Evolutionary conservation across 2,888 invertebrate genomes (phyloP), one percentile per base, ranked within the genome.

Genomic region (Pogonocherus hispidulus): DNA sequence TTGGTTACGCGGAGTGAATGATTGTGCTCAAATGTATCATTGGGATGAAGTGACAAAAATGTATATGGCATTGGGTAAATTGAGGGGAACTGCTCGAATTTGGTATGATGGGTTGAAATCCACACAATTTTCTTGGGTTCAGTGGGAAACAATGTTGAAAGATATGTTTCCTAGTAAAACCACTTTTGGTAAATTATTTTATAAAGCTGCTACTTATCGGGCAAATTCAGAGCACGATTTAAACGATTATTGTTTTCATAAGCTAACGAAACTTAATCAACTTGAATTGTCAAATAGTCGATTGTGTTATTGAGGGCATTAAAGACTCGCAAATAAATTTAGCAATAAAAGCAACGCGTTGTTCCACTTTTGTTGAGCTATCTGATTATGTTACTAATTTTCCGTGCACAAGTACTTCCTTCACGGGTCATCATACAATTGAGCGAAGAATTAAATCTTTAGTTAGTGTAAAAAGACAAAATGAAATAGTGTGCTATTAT

Each of bases 121-220:
- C 8, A 41, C 22, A 3, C 19, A 35, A 4, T 60, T 49, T 49
- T 23, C 47, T 16, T 60, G 59, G 59, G 19, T 9, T 49, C 19
- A 60, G 16, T 60, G 47, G 59, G 47, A 60, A 35, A 60, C 6
- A 1, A 49, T 49, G 35, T 5, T 47, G 32, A 46, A 47, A 16
- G 59, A 60, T 4, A 60, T 60, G 47, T 60, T 60, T 49, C 27
- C 59, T 32, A 47, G 59, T 49, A 47, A 60, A 47, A 60, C 9
- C n/a, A 47, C 11, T 11, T 37, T 60, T 44, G 47, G 49, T 14
- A 27, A 49, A 35, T 32, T 60, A 11, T 47, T 60, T 60, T 60
- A 32, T 49, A 47, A 60, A n/a, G 59, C 47, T 3, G 35, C 59
- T 19, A 49, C 47, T 5, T 60, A 60, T 49, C 59, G 47, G 14